Percentiles rank a stretch among this genome's conserved stretches.
Conservation (phyloP, 2,113 vertebrate species). For the Sigmodon hispidus region DNA sequence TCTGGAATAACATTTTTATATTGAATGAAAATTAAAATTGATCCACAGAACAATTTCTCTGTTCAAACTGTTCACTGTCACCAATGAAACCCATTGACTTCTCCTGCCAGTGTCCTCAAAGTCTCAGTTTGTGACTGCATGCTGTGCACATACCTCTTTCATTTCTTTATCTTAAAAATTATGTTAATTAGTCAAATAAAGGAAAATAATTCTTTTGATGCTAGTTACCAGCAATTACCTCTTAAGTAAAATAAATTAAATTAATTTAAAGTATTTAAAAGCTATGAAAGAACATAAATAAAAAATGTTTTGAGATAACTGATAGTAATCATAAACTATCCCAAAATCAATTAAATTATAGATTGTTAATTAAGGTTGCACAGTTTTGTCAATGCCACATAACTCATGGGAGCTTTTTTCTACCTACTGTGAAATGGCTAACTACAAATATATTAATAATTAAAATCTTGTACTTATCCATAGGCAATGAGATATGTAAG, state of each 20-base stretch:
- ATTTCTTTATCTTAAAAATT: slow-evolving; percentile 47
- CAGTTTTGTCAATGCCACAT: background rate
- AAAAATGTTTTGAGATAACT: background rate
- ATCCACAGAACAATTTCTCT: slow-evolving; percentile 76
- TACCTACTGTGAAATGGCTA: background rate
- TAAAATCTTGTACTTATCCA: background rate
- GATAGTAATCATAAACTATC: background rate
- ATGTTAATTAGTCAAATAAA: slow-evolving; percentile 46
- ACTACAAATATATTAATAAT: background rate
- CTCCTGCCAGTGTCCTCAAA: slow-evolving; percentile 68
- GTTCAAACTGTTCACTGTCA: slow-evolving; percentile 76
- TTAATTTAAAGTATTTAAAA: background rate
- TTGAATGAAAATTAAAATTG: slow-evolving; percentile 79
- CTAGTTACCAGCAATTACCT: background rate
- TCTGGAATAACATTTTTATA: slow-evolving; percentile 76
- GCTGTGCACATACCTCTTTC: slow-evolving; percentile 7
- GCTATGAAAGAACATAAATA: background rate
- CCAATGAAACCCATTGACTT: slow-evolving; percentile 71
- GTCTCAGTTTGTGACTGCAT: background rate
- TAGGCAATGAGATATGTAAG: background rate
- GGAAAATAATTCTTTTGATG: background rate
- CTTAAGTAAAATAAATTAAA: slow-evolving; percentile 33
- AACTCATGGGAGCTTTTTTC: background rate
- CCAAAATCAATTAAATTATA: slow-evolving; percentile 29
- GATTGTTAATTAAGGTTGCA: background rate